Evolutionary conservation across 1,140 invertebrate genomes (phyloP).

Genomic region (Sarcophaga peregrina): DNA sequence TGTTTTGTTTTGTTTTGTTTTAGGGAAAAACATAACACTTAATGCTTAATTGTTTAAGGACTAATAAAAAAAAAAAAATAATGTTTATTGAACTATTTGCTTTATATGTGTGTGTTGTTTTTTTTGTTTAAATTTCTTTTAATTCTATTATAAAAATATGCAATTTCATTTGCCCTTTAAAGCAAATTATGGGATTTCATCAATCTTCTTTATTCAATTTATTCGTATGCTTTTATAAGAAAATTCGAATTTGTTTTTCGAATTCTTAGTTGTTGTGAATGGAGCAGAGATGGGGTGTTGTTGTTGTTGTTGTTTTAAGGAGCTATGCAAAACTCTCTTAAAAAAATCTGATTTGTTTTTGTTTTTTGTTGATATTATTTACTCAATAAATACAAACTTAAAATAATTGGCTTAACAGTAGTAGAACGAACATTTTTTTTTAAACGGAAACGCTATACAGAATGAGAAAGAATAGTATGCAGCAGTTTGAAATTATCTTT

Average conservation of each 20-base stretch:
- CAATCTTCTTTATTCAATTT: neutral
- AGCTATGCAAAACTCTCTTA: neutral
- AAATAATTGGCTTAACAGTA: neutral
- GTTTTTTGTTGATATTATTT: neutral
- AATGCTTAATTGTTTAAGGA: conserved; percentile 24
- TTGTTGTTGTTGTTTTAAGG: neutral
- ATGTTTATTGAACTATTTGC: conserved; percentile 28
- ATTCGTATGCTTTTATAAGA: neutral
- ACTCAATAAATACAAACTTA: conserved; percentile 2
- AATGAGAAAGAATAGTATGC: neutral
- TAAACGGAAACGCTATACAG: neutral
- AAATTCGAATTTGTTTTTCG: conserved; percentile 1
- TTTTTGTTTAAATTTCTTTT: neutral
- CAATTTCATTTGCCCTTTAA: neutral
- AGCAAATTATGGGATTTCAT: neutral
- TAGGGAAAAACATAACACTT: conserved; percentile 38
- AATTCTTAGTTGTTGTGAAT: neutral
- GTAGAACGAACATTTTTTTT: neutral
- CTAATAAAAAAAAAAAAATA: conserved; percentile 27
- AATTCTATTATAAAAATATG: conserved; percentile 5
- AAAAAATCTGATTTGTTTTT: too few relatives aligned
- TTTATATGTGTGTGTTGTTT: conserved; percentile 4
- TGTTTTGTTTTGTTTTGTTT: conserved; percentile 38
- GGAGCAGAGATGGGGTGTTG: neutral
- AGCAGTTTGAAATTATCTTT: neutral